Evolutionary conservation across 2,113 vertebrate species (phyloP), one percentile per base, ranked within the genome.

Genomic region (Probosciger aterrimus): DNA sequence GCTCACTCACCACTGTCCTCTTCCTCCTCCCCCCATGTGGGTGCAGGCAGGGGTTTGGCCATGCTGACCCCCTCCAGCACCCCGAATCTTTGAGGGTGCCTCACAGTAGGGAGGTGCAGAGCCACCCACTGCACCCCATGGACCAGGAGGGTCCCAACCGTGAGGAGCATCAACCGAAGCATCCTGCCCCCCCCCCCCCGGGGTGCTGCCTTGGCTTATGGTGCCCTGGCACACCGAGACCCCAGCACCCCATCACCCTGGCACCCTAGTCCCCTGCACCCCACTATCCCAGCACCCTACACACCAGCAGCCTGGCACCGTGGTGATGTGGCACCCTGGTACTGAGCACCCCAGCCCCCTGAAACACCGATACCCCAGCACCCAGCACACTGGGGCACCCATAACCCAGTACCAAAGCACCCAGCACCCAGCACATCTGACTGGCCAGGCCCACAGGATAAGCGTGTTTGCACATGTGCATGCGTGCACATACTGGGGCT

Each of bases 391-490:
- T 27, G 16, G 39, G 5, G 27, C 20, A 18, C 49, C 70, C 7
- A 22, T 28, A 46, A 4, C 8, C 24, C 24, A 10, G 24, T 15
- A 43, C 13, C 27, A 33, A 30, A 35, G n/a, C 57, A 35, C 60
- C 10, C 24, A 3, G 10, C 33, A 24, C 17, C 47, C 47, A 22
- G 35, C 27, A 23, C 19, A 13, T 17, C n/a, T 18, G 43, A 11
- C 23, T 11, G n/a, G n/a, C 6, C 0, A 0, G 31, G 30, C 50
- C 15, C 0, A 0, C 4, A 49, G 39, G 37, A 22, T 15, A 33
- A 37, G 57, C 4, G 8, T 5, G 1, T 52, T 27, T 53, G 47
- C 43, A 7, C 0, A 2, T 13, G n/a, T 30, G 53, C 14, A 19
- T 20, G 7, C 35, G 43, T 31, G 17, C 23, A 27, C 77, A 44